These are phyloP conservation scores for Vulpes vulpes DNA, from an alignment of 2,113 vertebrate species.

Conservation along the genomic window DNA sequence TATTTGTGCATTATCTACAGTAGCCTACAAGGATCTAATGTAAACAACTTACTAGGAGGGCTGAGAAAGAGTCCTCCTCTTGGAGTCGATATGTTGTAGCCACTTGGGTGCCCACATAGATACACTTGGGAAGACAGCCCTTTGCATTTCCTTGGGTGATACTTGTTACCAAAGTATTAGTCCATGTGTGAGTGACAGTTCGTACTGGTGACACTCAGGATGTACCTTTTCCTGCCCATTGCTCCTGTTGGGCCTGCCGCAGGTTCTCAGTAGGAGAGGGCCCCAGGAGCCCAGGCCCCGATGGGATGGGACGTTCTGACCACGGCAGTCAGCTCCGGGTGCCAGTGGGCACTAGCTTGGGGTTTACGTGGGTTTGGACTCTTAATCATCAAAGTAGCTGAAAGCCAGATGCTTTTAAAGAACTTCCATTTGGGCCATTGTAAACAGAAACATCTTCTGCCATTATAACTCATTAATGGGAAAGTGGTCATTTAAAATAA, in stretches of 20 bases:
- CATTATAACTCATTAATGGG: not conserved
- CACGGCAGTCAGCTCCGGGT: fast-evolving
- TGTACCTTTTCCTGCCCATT: fast-evolving
- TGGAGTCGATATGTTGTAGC: fast-evolving
- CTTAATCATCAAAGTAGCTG: not conserved
- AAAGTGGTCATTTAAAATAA: not conserved
- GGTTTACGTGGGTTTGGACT: not conserved
- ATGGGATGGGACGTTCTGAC: not conserved
- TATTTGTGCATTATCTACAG: fast-evolving
- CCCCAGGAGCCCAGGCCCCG: fast-evolving
- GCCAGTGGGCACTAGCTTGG: not conserved
- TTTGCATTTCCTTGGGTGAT: fast-evolving
- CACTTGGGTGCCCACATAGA: fast-evolving
- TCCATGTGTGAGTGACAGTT: fast-evolving
- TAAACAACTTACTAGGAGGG: not conserved
- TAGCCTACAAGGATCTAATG: fast-evolving
- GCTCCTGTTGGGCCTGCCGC: fast-evolving
- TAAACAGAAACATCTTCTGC: not conserved
- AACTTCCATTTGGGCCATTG: not conserved
- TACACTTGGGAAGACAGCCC: fast-evolving
- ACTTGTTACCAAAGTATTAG: fast-evolving
- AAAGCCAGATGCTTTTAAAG: not conserved
- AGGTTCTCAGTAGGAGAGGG: not conserved
- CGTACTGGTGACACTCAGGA: not conserved
- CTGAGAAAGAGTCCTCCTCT: fast-evolving